These are phyloP conservation scores for Cyanoliseus patagonus DNA, from an alignment of 2,113 vertebrate species.

Conservation along the genomic window DNA sequence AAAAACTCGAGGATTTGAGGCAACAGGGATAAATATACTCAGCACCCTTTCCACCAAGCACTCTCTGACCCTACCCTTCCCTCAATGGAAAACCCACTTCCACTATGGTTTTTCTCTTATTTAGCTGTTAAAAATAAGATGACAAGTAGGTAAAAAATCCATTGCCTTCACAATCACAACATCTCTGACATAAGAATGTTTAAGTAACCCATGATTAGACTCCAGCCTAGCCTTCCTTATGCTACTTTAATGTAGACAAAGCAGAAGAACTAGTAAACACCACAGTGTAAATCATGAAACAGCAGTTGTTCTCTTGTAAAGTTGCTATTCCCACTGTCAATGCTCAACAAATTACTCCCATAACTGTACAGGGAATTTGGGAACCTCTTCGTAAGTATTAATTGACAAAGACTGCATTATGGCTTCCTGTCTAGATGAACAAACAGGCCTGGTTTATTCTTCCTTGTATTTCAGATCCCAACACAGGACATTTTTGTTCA, in stretches of 20 bases:
- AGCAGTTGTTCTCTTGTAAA: background rate
- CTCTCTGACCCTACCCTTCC: background rate
- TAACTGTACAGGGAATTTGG: background rate
- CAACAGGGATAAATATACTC: background rate
- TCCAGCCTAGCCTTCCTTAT: background rate
- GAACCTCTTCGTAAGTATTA: background rate
- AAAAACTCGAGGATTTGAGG: background rate
- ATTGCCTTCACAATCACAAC: background rate
- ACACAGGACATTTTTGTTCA: background rate
- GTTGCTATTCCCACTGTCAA: background rate
- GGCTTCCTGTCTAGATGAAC: background rate
- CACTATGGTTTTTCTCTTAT: background rate
- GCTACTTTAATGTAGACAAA: background rate
- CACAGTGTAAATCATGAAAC: background rate
- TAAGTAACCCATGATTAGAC: too few relatives aligned
- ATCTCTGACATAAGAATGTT: background rate
- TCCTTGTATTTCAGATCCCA: background rate
- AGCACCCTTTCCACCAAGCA: background rate
- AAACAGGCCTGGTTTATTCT: background rate
- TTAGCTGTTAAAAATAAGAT: background rate
- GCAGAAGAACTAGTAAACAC: background rate
- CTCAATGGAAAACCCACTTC: background rate
- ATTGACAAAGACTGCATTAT: background rate
- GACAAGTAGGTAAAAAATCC: background rate
- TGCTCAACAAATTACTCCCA: background rate